phyloP scores from a whole-genome alignment of 1,140 invertebrate genomes.

The Macrosteles quadrilineatus region DNA sequence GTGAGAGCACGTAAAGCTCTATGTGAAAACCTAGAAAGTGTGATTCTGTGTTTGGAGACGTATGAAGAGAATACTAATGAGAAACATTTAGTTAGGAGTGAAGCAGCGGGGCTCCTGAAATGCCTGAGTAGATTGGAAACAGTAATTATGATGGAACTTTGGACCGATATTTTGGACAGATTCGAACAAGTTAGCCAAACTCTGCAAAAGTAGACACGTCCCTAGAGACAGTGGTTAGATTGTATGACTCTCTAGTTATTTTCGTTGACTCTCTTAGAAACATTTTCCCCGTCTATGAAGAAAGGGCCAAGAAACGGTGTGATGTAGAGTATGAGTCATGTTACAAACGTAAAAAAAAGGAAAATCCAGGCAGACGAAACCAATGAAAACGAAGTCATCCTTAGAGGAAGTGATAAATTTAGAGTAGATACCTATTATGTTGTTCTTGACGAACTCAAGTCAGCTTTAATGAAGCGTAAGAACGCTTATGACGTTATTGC shows the following conservation, averaged over 20 bases:
- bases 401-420: neutral
- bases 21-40: neutral
- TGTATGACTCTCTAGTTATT: neutral
- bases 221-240: neutral
- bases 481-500: neutral
- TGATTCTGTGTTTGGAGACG: neutral
- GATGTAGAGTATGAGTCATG: no score
- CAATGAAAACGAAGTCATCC: neutral
- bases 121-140: constrained; percentile 34
- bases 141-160: constrained; percentile 14
- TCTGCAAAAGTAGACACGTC: neutral
- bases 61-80: no score
- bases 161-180: neutral
- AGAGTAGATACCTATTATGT: neutral
- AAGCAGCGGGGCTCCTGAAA: constrained; percentile 30
- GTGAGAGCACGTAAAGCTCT: constrained; percentile 32
- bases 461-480: neutral
- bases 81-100: no score
- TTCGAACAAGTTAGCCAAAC: neutral
- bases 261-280: no score
- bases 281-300: no score
- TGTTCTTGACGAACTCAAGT: no score
- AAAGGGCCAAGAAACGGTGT: no score
- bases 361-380: no score
- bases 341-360: no score